These are phyloP conservation scores for Oopsacas minuta DNA, from an alignment of 37 sponge, comb jelly and placozoan genomes.

Conservation along the genomic window DNA sequence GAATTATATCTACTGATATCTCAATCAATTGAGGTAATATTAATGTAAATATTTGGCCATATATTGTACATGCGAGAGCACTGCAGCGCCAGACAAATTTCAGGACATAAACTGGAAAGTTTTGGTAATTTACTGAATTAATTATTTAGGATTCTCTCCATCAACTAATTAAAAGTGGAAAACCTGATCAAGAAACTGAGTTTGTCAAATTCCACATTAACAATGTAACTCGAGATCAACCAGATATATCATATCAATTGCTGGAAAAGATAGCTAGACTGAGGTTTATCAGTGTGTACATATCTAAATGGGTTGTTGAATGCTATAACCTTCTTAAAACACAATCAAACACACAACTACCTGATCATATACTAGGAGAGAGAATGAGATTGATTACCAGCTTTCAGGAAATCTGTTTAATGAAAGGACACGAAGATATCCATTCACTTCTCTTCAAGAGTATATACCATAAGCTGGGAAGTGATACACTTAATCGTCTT, in stretches of 20 bases:
- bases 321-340: neutral
- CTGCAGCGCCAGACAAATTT: too few relatives aligned
- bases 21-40: neutral
- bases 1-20: neutral
- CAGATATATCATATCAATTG: neutral
- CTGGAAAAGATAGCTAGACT: neutral
- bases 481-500: neutral
- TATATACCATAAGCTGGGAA: neutral
- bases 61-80: too few relatives aligned
- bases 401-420: neutral
- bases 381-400: neutral
- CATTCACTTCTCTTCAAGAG: neutral
- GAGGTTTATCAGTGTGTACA: neutral
- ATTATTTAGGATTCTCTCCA: neutral
- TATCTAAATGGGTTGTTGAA: neutral
- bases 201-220: neutral
- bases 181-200: neutral
- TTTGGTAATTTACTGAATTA: neutral
- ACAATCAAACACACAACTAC: neutral
- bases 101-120: too few relatives aligned
- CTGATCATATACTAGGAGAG: neutral
- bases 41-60: neutral
- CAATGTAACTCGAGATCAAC: too few relatives aligned
- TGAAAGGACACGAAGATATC: neutral
- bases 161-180: neutral